phyloP scores from a whole-genome alignment of 2,797 vertebrate genomes.

The Helarctos malayanus region DNA sequence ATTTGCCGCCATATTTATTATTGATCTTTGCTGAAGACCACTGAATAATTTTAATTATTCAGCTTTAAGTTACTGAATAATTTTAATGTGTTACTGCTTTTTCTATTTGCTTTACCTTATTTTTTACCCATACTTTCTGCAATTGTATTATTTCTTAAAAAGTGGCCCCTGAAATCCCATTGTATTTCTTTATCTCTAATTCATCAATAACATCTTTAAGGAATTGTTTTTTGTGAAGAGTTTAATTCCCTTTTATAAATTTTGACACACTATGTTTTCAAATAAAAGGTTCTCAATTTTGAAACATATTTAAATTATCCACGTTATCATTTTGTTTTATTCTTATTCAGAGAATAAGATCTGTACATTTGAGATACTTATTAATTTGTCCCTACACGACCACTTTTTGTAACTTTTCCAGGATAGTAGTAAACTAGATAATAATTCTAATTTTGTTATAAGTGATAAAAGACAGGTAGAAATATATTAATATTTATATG shows the following conservation, averaged over 20 bases:
- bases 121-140: background rate
- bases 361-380: background rate
- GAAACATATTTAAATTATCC: background rate
- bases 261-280: background rate
- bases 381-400: background rate
- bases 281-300: background rate
- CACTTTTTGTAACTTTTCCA: background rate
- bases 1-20: background rate
- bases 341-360: background rate
- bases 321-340: background rate
- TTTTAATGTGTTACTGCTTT: background rate
- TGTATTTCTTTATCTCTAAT: background rate
- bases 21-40: background rate
- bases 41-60: background rate
- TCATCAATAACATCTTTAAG: background rate
- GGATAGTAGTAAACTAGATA: background rate
- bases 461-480: background rate
- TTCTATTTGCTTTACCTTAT: background rate
- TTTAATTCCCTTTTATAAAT: background rate
- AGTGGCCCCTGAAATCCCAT: background rate
- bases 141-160: background rate
- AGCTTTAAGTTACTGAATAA: background rate
- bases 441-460: background rate
- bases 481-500: background rate
- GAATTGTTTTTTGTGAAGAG: background rate